A percentile compares a stretch with the other conserved stretches of the same genome.
Conservation (phyloP, 2,888 invertebrate genomes). For the Drosophila subquinaria region DNA sequence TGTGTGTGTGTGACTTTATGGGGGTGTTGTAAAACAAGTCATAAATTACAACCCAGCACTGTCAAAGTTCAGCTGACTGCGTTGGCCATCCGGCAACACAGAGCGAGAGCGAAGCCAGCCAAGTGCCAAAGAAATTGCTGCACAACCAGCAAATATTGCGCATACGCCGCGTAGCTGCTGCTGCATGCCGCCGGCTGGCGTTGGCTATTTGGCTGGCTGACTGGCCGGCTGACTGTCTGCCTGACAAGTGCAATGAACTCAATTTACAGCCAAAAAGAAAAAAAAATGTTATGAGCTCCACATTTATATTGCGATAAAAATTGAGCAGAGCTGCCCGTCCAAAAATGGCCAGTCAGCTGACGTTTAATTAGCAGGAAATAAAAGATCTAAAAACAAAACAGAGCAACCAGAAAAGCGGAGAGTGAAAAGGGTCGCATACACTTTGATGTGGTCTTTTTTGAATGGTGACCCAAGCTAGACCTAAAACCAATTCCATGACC, state of each 20-base stretch:
- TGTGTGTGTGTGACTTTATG: conserved; percentile 34
- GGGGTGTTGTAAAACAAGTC: conserved; percentile 80
- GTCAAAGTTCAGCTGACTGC: conserved; percentile 80
- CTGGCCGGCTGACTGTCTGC: conserved; percentile 37
- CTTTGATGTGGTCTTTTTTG: conserved; percentile 72
- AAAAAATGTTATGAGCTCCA: conserved; percentile 62
- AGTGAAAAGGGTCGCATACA: conserved; percentile 31
- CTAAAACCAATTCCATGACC: conserved; percentile 28
- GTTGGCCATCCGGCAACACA: conserved; percentile 59
- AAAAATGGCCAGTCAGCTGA: conserved; percentile 56
- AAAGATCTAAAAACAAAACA: conserved; percentile 30
- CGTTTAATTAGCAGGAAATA: conserved; percentile 70
- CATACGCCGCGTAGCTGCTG: conserved; percentile 72
- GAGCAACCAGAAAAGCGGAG: background rate
- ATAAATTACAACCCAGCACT: conserved; percentile 74
- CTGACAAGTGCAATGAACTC: conserved; percentile 80
- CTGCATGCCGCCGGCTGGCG: conserved; percentile 58
- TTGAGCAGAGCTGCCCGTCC: conserved; percentile 50
- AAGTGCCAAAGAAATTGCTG: conserved; percentile 81
- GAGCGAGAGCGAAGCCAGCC: conserved; percentile 47
- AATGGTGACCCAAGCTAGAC: background rate
- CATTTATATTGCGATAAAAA: conserved; percentile 68
- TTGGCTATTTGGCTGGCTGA: conserved; percentile 37
- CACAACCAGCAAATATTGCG: conserved; percentile 81
- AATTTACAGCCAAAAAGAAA: conserved; percentile 58